phyloP scores from a whole-genome alignment of 2,113 vertebrate genomes.

The Coregonus clupeaformis region DNA sequence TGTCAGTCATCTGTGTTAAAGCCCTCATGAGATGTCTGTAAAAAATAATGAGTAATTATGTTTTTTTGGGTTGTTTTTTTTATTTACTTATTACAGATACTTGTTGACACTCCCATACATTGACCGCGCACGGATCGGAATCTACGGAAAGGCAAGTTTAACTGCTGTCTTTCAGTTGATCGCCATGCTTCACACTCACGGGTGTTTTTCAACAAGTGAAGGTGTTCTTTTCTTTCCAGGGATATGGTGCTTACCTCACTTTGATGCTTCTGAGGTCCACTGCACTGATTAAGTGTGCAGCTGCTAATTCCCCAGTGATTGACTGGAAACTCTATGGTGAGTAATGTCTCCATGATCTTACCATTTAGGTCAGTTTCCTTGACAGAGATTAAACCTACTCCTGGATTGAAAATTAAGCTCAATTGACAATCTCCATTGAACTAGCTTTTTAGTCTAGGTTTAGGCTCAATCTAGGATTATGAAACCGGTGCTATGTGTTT shows the following conservation, averaged over 20 bases:
- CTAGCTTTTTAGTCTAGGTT: no score
- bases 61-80: background rate
- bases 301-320: conserved; percentile 54
- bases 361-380: no score
- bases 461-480: no score
- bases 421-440: no score
- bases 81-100: conserved; percentile 42
- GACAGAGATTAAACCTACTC: no score
- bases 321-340: conserved; percentile 72
- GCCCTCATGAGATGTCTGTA: no score
- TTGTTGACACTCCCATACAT: conserved; percentile 60
- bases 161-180: background rate
- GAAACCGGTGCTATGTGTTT: background rate
- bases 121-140: conserved; percentile 57
- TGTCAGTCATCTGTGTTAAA: no score
- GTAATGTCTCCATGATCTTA: conserved; percentile 2
- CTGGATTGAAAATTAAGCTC: no score
- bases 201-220: background rate
- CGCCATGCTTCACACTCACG: background rate
- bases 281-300: conserved; percentile 59
- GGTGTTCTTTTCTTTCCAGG: conserved; percentile 35
- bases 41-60: no score
- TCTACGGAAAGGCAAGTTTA: conserved; percentile 64
- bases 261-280: conserved; percentile 59
- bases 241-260: conserved; percentile 63